These are phyloP conservation scores for Falco punctatus DNA, from an alignment of 2,113 vertebrate species.

Conservation along the genomic window DNA sequence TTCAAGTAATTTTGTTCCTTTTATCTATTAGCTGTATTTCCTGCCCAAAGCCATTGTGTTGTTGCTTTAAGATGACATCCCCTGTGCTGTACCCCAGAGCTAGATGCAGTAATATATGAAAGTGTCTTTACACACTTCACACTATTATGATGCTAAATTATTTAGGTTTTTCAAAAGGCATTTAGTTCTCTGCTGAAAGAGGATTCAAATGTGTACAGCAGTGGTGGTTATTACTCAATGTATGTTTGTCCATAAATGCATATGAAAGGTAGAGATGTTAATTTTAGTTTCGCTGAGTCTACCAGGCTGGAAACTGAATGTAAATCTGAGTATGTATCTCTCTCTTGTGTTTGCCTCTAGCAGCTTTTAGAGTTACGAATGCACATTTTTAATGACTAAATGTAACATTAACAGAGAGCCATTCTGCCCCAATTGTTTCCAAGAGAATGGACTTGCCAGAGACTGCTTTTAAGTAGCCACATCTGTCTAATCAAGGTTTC, in stretches of 20 bases:
- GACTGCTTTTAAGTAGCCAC: slow-evolving; percentile 39
- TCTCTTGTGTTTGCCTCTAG: slow-evolving; percentile 60
- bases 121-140: slow-evolving; percentile 18
- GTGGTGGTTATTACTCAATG: neutral
- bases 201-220: neutral
- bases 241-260: slow-evolving; percentile 23
- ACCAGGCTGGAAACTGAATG: slow-evolving; percentile 3
- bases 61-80: neutral
- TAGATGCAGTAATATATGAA: neutral
- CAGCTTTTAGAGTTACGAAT: slow-evolving; percentile 68
- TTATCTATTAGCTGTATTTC: neutral
- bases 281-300: slow-evolving; percentile 45
- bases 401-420: slow-evolving; percentile 56
- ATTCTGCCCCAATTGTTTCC: slow-evolving; percentile 71
- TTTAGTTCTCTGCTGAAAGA: slow-evolving; percentile 25
- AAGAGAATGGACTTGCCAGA: slow-evolving; percentile 7
- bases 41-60: neutral
- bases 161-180: slow-evolving; percentile 39
- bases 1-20: neutral
- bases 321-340: slow-evolving; percentile 25
- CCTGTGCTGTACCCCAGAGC: neutral
- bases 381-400: slow-evolving; percentile 74
- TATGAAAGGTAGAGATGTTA: slow-evolving; percentile 31
- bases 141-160: slow-evolving; percentile 21
- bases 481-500: slow-evolving; percentile 10